phyloP scores from a whole-genome alignment of 2,113 vertebrate genomes.

The Copsychus sechellarum region DNA sequence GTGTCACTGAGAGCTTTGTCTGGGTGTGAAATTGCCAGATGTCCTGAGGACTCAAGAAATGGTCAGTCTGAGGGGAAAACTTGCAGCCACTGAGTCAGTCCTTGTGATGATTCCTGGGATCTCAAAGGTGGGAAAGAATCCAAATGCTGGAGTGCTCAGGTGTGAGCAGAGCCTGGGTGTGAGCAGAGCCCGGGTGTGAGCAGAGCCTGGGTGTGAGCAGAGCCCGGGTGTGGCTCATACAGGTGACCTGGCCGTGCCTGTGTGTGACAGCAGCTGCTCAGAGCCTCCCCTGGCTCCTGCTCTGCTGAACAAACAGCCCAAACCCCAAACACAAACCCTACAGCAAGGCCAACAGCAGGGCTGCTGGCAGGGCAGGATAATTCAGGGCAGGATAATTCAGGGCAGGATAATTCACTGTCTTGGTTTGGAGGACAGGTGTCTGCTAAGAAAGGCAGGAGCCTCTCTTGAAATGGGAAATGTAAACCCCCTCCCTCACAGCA shows the following conservation, averaged over 20 bases:
- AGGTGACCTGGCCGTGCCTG: rapidly evolving
- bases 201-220: not conserved
- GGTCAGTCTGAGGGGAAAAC: not conserved
- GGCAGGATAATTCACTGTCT: too few species aligned
- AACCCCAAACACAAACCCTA: not conserved
- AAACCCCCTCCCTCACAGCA: too few species aligned
- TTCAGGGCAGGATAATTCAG: too few species aligned
- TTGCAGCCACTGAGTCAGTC: not conserved
- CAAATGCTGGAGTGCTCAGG: not conserved
- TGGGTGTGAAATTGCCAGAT: not conserved
- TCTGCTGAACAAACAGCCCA: not conserved
- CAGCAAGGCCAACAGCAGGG: not conserved
- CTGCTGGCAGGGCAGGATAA: not conserved
- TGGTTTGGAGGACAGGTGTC: too few species aligned
- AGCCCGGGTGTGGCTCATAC: not conserved
- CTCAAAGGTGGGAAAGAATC: not conserved
- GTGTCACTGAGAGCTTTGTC: not conserved
- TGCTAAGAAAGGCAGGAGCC: too few species aligned
- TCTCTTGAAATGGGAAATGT: too few species aligned
- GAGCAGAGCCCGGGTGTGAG: too few species aligned
- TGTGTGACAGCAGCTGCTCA: not conserved
- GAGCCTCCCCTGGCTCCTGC: not conserved
- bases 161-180: not conserved
- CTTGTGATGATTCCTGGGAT: not conserved
- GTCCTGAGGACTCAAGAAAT: not conserved